Percentiles rank a stretch among this genome's conserved stretches.
These are phyloP conservation scores for Syndactyla subalaris DNA, from an alignment of 2,797 vertebrate species.

Conservation along the genomic window DNA sequence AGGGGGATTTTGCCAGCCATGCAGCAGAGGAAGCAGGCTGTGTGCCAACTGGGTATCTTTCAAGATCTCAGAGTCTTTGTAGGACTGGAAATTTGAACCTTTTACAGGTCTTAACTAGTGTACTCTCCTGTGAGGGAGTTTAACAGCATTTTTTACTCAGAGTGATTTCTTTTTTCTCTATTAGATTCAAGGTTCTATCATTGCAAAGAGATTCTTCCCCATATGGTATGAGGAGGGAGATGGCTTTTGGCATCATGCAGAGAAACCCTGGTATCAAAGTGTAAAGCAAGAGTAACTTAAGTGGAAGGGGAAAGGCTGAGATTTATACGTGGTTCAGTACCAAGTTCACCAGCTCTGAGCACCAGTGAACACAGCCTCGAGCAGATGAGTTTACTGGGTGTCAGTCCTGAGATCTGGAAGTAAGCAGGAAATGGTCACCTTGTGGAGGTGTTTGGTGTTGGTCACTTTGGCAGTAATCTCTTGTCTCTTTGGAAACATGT, in stretches of 20 bases:
- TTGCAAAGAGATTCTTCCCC: neutral
- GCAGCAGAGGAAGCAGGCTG: neutral
- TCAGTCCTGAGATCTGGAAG: neutral
- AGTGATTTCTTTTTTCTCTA: neutral
- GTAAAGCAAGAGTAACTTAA: neutral
- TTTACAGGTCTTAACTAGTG: slow-evolving; percentile 3
- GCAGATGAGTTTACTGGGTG: neutral
- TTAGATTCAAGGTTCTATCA: neutral
- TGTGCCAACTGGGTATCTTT: neutral
- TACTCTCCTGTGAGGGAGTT: neutral
- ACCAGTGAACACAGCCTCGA: neutral
- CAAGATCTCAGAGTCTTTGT: slow-evolving; percentile 3
- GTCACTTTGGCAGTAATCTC: neutral
- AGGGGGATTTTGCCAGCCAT: neutral
- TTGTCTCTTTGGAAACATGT: neutral
- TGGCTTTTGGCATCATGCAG: neutral
- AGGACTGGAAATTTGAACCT: slow-evolving; percentile 25
- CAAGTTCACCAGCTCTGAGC: neutral
- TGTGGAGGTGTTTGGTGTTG: neutral
- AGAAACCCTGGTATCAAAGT: neutral
- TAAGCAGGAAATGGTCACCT: neutral
- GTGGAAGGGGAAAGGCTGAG: neutral
- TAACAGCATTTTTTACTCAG: neutral
- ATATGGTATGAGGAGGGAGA: neutral
- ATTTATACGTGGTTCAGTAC: neutral